These are phyloP conservation scores for Balearica regulorum DNA, from an alignment of 2,797 vertebrate genomes.

Conservation along the genomic window DNA sequence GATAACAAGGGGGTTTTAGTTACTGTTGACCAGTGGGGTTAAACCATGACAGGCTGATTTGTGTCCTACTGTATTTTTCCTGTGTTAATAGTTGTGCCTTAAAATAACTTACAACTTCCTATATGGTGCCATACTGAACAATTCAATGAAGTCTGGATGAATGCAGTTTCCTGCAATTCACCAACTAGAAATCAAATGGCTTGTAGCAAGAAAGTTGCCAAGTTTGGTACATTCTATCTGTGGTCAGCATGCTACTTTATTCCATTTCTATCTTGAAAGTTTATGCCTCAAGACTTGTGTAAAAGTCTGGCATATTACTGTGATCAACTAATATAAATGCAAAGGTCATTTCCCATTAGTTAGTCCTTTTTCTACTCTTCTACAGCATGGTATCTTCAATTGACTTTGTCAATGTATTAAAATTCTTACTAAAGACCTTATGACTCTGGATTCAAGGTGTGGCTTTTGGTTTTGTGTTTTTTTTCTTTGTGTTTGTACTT, in stretches of 20 bases:
- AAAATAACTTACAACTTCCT: slow-evolving; percentile 43
- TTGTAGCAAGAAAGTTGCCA: background rate
- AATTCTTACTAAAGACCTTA: background rate
- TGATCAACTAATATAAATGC: background rate
- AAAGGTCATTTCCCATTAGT: background rate
- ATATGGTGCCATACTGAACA: background rate
- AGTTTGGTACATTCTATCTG: background rate
- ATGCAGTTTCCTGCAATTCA: slow-evolving; percentile 43
- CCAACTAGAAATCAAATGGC: background rate
- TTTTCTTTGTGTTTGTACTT: too few species aligned
- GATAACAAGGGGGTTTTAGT: too few species aligned
- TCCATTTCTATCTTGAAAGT: background rate
- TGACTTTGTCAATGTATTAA: background rate
- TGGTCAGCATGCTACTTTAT: background rate
- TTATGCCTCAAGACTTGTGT: background rate
- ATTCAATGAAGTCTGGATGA: background rate
- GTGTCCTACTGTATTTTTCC: background rate
- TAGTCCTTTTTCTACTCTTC: background rate
- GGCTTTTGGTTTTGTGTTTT: rapidly evolving
- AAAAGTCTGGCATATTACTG: background rate
- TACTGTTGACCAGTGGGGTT: too few species aligned
- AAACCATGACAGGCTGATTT: background rate
- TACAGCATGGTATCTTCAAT: background rate
- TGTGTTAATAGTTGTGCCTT: background rate
- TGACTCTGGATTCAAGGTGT: background rate